Base-by-base conservation (phyloP, 2,113 vertebrate species). In the Forbesichthys papilliferus region DNA sequence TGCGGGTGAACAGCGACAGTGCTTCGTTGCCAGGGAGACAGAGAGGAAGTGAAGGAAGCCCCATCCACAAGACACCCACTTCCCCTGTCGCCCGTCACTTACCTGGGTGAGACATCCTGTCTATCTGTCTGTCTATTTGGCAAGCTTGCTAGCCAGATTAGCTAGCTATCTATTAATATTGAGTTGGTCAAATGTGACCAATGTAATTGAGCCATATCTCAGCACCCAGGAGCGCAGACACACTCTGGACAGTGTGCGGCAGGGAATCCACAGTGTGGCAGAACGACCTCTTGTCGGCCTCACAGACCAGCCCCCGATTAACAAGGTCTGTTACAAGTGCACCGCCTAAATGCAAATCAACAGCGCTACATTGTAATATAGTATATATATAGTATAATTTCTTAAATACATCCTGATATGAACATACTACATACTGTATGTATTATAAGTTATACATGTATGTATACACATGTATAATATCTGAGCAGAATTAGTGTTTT, bases 1-100 rank as follows among this genome's bases (percentile, higher is more conserved):
- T 94, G 89, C 86, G 93, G 55, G 92, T 94, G 36, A 94, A 95
- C 86, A 94, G 93, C 1, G 94, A 95, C 77, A 92, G 91, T 0
- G 92, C 91, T 3, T 92, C 92, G 34, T 88, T 93, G 68, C 92
- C 91, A 0, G 89, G 91, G 69, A 86, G 92, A 82, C 92, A 93
- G 84, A 86, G 89, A 71, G 92, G 85, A 64, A 88, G 79, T 10
- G 88, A 88, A 67, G 84, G 86, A 16, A 95, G 94, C 55, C 93
- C 93, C 12, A 83, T 81, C 71, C 83, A 87, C 68, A 95, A 94
- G 73, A 83, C 85, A 0, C 82, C 88, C 20, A 88, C 88, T 9
- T 88, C 92, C 48, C 80, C 90, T 0, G 89, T 88, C 4, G 59
- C 78, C 2, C 83, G 90, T 55, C 92, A 92, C 66, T 76, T 89